Conservation (phyloP, 1,140 invertebrate species). For the Cherax destructor region DNA sequence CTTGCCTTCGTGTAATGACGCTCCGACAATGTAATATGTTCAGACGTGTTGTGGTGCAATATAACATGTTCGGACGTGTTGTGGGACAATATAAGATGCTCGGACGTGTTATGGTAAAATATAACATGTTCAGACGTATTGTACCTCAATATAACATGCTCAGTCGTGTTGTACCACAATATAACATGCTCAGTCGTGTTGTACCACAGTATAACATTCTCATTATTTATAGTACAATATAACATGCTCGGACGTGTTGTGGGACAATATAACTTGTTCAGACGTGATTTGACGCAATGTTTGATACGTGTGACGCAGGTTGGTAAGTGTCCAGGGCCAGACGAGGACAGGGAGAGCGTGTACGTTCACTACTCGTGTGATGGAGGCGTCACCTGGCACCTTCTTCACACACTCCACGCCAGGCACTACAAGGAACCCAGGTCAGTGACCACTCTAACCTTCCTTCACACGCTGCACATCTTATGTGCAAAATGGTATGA, state of each 20-base stretch:
- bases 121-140: too few relatives aligned
- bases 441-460: neutral
- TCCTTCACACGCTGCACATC: neutral
- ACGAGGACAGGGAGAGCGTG: conserved; percentile 74
- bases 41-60: neutral
- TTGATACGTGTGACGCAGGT: conserved; percentile 67
- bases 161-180: too few relatives aligned
- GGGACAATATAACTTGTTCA: neutral
- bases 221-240: too few relatives aligned
- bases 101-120: too few relatives aligned
- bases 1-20: neutral
- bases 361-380: conserved; percentile 76
- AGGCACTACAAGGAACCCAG: conserved; percentile 31
- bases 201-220: too few relatives aligned
- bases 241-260: too few relatives aligned
- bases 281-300: too few relatives aligned
- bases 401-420: conserved; percentile 74
- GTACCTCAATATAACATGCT: too few relatives aligned
- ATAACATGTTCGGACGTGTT: too few relatives aligned
- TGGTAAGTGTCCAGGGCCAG: conserved; percentile 75
- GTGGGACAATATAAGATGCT: too few relatives aligned
- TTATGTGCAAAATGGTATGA: too few relatives aligned
- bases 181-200: too few relatives aligned
- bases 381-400: conserved; percentile 76
- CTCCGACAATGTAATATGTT: neutral